Percentiles rank a stretch among this genome's conserved stretches.
These are phyloP conservation scores for Ia io DNA, from an alignment of 2,113 vertebrate species.

Conservation along the genomic window DNA sequence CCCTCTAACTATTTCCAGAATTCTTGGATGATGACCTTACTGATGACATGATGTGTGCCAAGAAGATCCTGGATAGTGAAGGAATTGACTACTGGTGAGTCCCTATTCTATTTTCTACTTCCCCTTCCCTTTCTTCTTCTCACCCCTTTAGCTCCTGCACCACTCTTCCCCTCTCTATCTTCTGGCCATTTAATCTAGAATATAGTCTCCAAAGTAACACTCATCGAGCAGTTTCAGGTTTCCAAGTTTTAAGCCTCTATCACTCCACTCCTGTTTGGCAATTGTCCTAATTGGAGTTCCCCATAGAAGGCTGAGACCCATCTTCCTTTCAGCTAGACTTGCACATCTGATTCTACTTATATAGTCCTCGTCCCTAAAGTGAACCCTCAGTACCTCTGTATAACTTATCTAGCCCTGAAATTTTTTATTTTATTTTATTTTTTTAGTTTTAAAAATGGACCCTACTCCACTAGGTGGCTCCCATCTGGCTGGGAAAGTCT, in stretches of 20 bases:
- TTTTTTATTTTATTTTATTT: neutral
- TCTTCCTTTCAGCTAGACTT: neutral
- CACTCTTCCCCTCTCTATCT: neutral
- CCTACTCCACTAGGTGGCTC: neutral
- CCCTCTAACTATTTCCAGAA: slow-evolving; percentile 13
- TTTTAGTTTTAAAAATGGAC: neutral
- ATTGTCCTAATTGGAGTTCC: neutral
- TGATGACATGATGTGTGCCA: slow-evolving; percentile 68
- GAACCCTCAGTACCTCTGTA: neutral
- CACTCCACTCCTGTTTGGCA: neutral
- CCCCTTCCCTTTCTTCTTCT: neutral
- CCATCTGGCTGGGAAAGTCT: neutral
- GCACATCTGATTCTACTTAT: neutral
- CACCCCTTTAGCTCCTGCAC: neutral
- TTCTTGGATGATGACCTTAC: slow-evolving; percentile 65
- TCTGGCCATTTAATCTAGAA: neutral
- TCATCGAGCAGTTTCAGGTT: neutral
- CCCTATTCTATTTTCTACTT: neutral
- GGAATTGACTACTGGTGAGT: slow-evolving; percentile 70
- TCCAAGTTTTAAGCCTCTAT: neutral
- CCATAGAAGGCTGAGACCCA: neutral
- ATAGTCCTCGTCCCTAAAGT: neutral
- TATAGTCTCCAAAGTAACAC: neutral
- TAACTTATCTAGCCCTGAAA: neutral
- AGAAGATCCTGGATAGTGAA: slow-evolving; percentile 70